Evolutionary conservation across 2,797 vertebrate species (phyloP), one percentile per base, ranked within the genome.

Genomic region (Falco rusticolus): DNA sequence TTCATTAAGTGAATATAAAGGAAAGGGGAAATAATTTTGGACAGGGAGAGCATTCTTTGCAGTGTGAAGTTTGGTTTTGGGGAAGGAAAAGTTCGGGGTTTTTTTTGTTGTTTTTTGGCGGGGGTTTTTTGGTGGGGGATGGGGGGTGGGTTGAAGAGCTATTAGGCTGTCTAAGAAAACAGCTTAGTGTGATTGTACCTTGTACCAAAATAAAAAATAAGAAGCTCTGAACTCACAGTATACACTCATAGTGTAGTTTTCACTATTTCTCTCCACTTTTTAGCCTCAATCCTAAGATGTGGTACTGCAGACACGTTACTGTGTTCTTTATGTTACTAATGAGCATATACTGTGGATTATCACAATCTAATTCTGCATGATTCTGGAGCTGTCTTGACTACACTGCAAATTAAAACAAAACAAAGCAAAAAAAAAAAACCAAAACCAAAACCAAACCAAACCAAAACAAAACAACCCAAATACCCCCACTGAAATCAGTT

Each of bases 41-140:
- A 16, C 10, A 9, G 7, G 8, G 3, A 65, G 12, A 72, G 4
- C 31, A 4, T 9, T 70, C 4, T 34, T 84, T 89, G 63, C 39
- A 63, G 50, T 56, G n/a, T 13, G 13, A 60, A 15, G 51, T 15
- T 29, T 64, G 10, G 2, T 2, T 24, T n/a, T 3, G 1, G 9
- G 13, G 17, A 28, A 60, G 13, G 39, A 80, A 50, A 29, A 8
- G 18, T 0, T 41, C 13, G 41, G 15, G 13, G 39, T 5, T 41
- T 41, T 41, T 4, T 4, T n/a, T 63, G 11, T 9, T 11, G 2
- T 43, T 17, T 17, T 45, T 45, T 45, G 8, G 0, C 10, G 39
- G 39, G 17, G 17, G 0, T 4, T 4, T n/a, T 43, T 43, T 43
- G 7, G 0, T 39, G 39, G 39, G 37, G 37, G 37, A 37, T 37